Percentiles rank a stretch among this genome's conserved stretches.
Conservation (phyloP, 2,888 invertebrate species). For the Trachelus tabidus region DNA sequence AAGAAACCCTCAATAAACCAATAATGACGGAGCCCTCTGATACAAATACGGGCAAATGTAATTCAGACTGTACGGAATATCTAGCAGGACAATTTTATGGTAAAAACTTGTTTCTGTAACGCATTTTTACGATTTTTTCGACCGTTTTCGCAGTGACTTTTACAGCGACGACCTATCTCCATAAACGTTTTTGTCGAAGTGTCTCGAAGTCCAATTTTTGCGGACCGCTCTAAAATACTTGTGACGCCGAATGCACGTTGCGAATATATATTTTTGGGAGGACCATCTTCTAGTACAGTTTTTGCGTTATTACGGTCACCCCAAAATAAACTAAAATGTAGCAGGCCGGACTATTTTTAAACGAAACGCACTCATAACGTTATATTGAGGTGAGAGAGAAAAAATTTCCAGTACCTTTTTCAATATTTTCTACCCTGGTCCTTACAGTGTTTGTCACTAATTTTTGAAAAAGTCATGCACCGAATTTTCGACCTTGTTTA, state of each 20-base stretch:
- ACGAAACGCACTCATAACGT: slow-evolving; percentile 48
- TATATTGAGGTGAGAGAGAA: slow-evolving; percentile 45
- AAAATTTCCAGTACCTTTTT: neutral
- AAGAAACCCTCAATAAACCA: slow-evolving; percentile 48
- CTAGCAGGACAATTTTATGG: slow-evolving; percentile 35
- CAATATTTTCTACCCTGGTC: neutral
- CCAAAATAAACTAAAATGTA: slow-evolving; percentile 47
- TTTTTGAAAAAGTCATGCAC: neutral
- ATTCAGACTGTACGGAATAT: slow-evolving; percentile 43
- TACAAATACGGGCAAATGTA: slow-evolving; percentile 57
- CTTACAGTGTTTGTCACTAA: neutral
- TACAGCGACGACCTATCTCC: slow-evolving; percentile 28
- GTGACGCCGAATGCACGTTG: slow-evolving; percentile 15
- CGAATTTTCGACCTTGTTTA: neutral
- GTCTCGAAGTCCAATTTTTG: slow-evolving; percentile 42
- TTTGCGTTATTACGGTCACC: slow-evolving; percentile 63
- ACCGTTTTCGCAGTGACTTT: slow-evolving; percentile 33
- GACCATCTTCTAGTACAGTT: slow-evolving; percentile 56
- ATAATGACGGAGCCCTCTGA: slow-evolving; percentile 52
- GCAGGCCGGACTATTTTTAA: slow-evolving; percentile 52
- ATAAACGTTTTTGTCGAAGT: slow-evolving; percentile 55
- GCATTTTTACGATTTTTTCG: slow-evolving; percentile 56
- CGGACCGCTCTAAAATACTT: slow-evolving; percentile 29
- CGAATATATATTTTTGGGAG: slow-evolving; percentile 33
- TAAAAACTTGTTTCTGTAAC: slow-evolving; percentile 47